Conservation (phyloP, 2,888 invertebrate genomes). For the Calliphora vomitoria region DNA sequence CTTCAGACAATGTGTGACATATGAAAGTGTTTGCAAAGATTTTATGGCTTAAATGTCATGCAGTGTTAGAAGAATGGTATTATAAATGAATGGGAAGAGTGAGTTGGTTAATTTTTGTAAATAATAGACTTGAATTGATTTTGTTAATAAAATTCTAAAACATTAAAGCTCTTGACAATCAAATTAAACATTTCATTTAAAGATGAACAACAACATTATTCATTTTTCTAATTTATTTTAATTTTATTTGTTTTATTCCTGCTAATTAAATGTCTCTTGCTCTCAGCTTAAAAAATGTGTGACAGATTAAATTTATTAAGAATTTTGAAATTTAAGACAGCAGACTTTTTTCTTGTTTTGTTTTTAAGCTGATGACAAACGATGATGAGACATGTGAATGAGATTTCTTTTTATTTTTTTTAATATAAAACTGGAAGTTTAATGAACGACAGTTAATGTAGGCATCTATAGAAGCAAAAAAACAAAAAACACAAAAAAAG, state of each 20-base stretch:
- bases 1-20: slow-evolving; percentile 7
- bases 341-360: neutral
- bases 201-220: neutral
- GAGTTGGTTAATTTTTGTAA: neutral
- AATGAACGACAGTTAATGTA: neutral
- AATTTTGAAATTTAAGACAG: neutral
- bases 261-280: slow-evolving; percentile 2
- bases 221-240: neutral
- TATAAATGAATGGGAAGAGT: neutral
- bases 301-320: neutral
- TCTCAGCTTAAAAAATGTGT: neutral
- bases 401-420: neutral
- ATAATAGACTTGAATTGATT: neutral
- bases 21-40: neutral
- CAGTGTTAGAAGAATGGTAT: neutral
- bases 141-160: neutral
- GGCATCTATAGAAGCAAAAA: neutral
- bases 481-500: neutral
- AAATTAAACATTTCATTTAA: neutral
- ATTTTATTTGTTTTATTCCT: neutral
- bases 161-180: neutral
- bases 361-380: neutral
- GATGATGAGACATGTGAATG: slow-evolving; percentile 4
- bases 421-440: neutral
- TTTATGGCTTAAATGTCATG: slow-evolving; percentile 19